These are phyloP conservation scores for Stomorhina lunata DNA, from an alignment of 2,888 invertebrate genomes.

Conservation along the genomic window DNA sequence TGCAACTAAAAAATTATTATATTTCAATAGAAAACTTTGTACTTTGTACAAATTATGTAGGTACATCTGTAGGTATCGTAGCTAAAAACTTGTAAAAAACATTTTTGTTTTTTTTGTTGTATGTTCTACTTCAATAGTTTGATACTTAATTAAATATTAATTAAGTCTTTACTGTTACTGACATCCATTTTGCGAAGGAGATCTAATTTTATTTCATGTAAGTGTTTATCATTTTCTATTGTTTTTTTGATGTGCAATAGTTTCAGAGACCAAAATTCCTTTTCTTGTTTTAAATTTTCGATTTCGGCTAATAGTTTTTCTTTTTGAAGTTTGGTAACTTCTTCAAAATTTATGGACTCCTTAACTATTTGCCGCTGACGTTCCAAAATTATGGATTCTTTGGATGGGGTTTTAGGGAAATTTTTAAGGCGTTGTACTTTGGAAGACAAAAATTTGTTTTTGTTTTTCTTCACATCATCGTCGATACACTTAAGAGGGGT, in stretches of 20 bases:
- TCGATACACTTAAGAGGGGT: too few relatives aligned
- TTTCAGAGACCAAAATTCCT: conserved; percentile 16
- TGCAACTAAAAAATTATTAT: too few relatives aligned
- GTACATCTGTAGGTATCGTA: too few relatives aligned
- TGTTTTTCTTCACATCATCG: too few relatives aligned
- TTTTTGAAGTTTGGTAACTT: conserved; percentile 7
- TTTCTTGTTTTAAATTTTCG: conserved; percentile 4
- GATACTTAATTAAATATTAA: background rate
- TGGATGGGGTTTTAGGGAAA: background rate
- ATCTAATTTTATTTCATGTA: conserved; percentile 8
- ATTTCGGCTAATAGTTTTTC: conserved; percentile 1
- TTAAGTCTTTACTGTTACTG: background rate
- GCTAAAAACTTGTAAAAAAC: too few relatives aligned
- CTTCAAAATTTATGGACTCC: background rate
- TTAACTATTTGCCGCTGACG: background rate
- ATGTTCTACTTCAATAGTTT: background rate
- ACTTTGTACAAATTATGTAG: too few relatives aligned
- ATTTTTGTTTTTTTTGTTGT: too few relatives aligned
- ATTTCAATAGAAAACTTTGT: too few relatives aligned
- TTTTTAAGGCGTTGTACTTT: background rate
- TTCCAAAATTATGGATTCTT: background rate
- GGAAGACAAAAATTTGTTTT: too few relatives aligned
- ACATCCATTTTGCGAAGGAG: conserved; percentile 7
- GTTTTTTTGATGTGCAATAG: background rate
- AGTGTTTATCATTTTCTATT: conserved; percentile 7